Percentiles rank a stretch among this genome's conserved stretches.
Conservation (phyloP, 2,888 invertebrate species). For the Colostygia pectinataria region DNA sequence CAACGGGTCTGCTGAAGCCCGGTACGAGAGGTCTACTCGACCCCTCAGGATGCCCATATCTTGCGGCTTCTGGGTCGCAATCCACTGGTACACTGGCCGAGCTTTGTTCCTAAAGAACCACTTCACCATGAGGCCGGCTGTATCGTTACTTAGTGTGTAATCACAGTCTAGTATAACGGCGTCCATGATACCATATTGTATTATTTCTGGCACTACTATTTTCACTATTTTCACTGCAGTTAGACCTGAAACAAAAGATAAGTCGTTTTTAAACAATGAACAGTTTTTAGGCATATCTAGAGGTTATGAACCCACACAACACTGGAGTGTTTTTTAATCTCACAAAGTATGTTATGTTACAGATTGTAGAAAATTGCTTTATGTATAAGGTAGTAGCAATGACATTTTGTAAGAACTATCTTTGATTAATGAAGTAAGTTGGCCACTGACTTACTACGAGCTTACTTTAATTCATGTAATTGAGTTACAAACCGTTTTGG, state of each 20-base stretch:
- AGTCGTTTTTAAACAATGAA: conserved; percentile 4
- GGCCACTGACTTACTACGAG: no score
- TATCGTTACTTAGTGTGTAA: conserved; percentile 84
- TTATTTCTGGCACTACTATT: conserved; percentile 84
- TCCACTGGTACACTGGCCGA: conserved; percentile 90
- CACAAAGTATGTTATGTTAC: no score
- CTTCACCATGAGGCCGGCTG: conserved; percentile 88
- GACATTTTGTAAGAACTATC: no score
- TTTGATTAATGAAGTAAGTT: no score
- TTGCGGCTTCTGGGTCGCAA: conserved; percentile 85
- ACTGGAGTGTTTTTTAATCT: no score
- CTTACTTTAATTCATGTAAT: no score
- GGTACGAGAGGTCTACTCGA: conserved; percentile 85
- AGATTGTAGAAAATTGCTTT: no score
- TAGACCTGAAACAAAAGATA: conserved; percentile 77
- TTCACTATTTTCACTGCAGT: conserved; percentile 84
- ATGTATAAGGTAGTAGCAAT: no score
- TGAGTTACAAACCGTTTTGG: no score
- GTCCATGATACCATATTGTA: conserved; percentile 84
- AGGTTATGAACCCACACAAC: no score
- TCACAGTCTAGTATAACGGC: conserved; percentile 89
- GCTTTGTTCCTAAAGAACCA: conserved; percentile 88
- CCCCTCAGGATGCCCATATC: conserved; percentile 83
- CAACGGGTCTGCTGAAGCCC: conserved; percentile 85
- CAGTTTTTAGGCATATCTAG: no score